These are phyloP conservation scores for Pimpla rufipes DNA, from an alignment of 2,888 invertebrate species.

Conservation along the genomic window DNA sequence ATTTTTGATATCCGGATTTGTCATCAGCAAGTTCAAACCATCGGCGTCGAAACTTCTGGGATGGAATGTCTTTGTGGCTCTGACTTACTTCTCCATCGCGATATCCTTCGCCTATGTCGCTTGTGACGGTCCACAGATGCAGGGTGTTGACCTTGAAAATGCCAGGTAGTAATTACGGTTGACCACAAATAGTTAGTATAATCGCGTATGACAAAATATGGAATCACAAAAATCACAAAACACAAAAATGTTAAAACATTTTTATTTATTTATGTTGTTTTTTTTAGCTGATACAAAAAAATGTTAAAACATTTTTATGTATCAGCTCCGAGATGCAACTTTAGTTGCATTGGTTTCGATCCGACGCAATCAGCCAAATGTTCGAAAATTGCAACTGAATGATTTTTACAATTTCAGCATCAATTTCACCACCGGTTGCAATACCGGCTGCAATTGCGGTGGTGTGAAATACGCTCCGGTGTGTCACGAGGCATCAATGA, in stretches of 20 bases:
- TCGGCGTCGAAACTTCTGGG: constrained; percentile 87
- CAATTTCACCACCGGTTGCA: constrained; percentile 87
- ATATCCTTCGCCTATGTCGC: constrained; percentile 87
- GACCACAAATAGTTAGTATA: neutral
- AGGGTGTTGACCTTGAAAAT: constrained; percentile 81
- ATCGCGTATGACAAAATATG: neutral
- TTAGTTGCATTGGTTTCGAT: no score
- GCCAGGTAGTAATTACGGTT: constrained; percentile 82
- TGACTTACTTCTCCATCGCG: constrained; percentile 86
- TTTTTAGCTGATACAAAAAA: no score
- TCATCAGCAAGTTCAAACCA: constrained; percentile 88
- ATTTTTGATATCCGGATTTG: constrained; percentile 87
- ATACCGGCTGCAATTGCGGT: constrained; percentile 88
- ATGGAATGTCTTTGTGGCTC: constrained; percentile 89
- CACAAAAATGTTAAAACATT: no score
- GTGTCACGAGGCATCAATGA: constrained; percentile 87
- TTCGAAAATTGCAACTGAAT: neutral
- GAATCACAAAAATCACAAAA: no score
- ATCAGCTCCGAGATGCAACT: no score
- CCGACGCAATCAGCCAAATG: no score
- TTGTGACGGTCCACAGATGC: constrained; percentile 85
- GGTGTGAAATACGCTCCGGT: constrained; percentile 89
- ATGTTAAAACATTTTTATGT: no score
- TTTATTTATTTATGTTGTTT: no score
- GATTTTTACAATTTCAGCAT: constrained; percentile 81